Percentiles rank a stretch among this genome's conserved stretches.
These are phyloP conservation scores for Pogonomyrmex barbatus DNA, from an alignment of 1,140 invertebrate genomes.

Conservation along the genomic window DNA sequence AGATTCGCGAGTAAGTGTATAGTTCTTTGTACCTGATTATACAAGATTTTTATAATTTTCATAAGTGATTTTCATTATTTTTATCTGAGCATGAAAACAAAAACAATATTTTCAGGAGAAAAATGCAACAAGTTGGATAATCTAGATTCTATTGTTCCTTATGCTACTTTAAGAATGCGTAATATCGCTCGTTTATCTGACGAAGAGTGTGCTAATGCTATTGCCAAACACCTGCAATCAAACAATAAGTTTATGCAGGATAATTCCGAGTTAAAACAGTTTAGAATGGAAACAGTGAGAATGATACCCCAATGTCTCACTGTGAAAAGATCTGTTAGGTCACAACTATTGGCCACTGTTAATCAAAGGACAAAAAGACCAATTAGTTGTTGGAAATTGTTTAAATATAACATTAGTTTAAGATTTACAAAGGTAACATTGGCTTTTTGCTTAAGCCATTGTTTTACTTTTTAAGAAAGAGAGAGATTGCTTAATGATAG, in stretches of 20 bases:
- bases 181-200: conserved; percentile 52
- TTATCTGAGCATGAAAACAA: not conserved
- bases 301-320: conserved; percentile 89
- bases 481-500: too few species aligned
- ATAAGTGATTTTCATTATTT: not conserved
- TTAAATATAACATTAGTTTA: conserved; percentile 87
- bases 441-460: conserved; percentile 1
- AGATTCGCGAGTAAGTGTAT: conserved; percentile 20
- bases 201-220: conserved; percentile 85
- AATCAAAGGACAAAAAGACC: conserved; percentile 86
- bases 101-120: not conserved
- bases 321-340: conserved; percentile 88
- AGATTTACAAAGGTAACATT: conserved; percentile 81
- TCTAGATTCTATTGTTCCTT: conserved; percentile 47
- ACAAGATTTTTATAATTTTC: not conserved
- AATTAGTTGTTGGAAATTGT: conserved; percentile 86
- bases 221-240: conserved; percentile 88
- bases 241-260: conserved; percentile 88
- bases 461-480: not conserved
- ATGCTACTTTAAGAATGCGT: conserved; percentile 63
- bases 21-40: not conserved
- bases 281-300: conserved; percentile 87
- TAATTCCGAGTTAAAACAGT: conserved; percentile 86
- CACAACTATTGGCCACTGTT: conserved; percentile 87
- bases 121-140: not conserved